These are phyloP conservation scores for Spea multiplicata DNA, from an alignment of 2,113 vertebrate genomes.

Conservation along the genomic window DNA sequence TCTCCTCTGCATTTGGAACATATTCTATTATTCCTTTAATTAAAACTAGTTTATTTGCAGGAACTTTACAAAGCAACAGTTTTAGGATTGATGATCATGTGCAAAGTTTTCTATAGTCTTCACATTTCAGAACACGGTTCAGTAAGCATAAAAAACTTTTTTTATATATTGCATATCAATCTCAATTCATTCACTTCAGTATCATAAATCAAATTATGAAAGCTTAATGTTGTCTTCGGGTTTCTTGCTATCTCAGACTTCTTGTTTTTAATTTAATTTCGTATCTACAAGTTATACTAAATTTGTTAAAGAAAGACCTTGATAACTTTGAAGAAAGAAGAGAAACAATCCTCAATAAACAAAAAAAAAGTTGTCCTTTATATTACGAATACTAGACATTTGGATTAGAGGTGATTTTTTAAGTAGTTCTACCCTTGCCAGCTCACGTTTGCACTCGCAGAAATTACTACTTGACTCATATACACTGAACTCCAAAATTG, in stretches of 20 bases:
- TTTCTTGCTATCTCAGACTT: not conserved
- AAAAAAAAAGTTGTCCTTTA: too few species aligned
- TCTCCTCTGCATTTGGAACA: not conserved
- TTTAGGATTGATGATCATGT: slow-evolving; percentile 23
- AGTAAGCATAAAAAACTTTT: slow-evolving; percentile 35
- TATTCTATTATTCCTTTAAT: slow-evolving; percentile 18
- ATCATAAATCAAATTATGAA: slow-evolving; percentile 15
- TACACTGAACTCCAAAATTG: too few species aligned
- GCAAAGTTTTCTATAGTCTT: not conserved
- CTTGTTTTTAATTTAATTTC: not conserved
- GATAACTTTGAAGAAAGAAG: too few species aligned
- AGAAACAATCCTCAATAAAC: too few species aligned
- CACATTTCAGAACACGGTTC: slow-evolving; percentile 12
- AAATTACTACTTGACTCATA: too few species aligned
- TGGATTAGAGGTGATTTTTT: too few species aligned
- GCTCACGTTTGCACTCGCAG: too few species aligned
- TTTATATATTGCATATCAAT: slow-evolving; percentile 22
- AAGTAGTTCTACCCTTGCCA: too few species aligned
- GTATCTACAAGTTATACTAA: not conserved
- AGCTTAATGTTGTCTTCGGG: not conserved
- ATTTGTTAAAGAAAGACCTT: not conserved
- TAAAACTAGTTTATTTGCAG: slow-evolving; percentile 32
- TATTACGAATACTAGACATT: too few species aligned
- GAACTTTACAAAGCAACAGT: slow-evolving; percentile 10
- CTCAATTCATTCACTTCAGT: slow-evolving; percentile 8